Evolutionary conservation across 2,797 vertebrate genomes (phyloP), one percentile per base, ranked within the genome.

Genomic region (Channallabes apus): DNA sequence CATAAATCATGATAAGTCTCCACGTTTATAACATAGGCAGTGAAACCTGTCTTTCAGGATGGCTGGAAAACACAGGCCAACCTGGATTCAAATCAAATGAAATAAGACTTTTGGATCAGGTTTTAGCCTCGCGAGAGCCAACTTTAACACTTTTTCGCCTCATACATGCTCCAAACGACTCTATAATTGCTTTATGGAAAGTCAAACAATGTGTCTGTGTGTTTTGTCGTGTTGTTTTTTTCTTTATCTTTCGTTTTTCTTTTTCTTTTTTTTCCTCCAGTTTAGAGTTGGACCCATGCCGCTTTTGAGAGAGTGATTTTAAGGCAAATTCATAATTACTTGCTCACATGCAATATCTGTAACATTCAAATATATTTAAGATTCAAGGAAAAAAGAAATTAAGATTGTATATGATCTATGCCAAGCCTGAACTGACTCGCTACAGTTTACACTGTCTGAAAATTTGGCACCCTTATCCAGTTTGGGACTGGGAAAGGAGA

Each of bases 251-350:
- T 24, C 54, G 15, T 59, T 76, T 35, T 59, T 59, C 24, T 56
- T 56, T 24, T 18, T 20, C 12, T 64, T 62, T 80, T 54, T 75
- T 65, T 27, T n/a, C n/a, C n/a, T n/a, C 69, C 78, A 80, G 89
- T 88, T 86, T 85, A 75, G 65, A 82, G 78, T 89, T 91, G 91
- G 90, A 91, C 85, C 73, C 67, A 61, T 86, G 87, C 86, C 87
- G 64, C n/a, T 78, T 61, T 89, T 82, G 71, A 88, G 71, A 59
- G 84, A 91, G 87, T 87, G 84, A 46, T 91, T 91, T 77, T 87
- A 83, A 88, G 88, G 88, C 75, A 85, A 84, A 89, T 84, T 84
- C 75, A 82, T 91, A 91, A 92, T 93, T 87, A 84, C 90, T 86
- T 87, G 85, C 87, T 93, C 89, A 88, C 88, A 89, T 87, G 84